Evolutionary conservation across 2,888 invertebrate genomes (phyloP).

Genomic region (Sabellastarte sp.): DNA sequence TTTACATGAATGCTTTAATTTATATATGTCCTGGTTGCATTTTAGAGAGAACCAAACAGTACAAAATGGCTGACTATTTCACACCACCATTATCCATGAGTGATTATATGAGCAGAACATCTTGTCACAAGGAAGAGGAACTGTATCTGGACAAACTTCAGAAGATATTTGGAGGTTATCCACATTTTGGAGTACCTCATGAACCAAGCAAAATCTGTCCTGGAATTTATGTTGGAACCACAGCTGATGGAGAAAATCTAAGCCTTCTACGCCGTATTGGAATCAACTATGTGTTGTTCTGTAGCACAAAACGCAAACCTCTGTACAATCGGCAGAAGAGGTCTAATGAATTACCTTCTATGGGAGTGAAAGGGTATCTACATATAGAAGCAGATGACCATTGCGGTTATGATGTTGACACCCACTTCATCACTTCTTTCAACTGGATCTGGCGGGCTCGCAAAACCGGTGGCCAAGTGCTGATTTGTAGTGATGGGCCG

Average conservation of each 20-base stretch:
- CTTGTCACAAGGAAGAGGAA: constrained; percentile 2
- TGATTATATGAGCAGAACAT: background rate
- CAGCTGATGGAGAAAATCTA: background rate
- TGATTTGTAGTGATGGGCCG: background rate
- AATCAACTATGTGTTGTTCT: background rate
- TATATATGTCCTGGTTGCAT: no score
- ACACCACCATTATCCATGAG: no score
- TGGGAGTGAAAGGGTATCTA: background rate
- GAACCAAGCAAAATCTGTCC: constrained; percentile 5
- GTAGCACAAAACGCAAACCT: background rate
- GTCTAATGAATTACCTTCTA: background rate
- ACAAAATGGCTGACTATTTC: no score
- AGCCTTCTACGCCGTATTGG: background rate
- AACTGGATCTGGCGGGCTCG: constrained; percentile 1
- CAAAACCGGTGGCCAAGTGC: background rate
- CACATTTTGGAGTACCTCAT: constrained; percentile 12
- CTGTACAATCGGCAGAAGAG: background rate
- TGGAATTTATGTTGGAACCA: constrained; percentile 1
- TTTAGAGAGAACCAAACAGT: no score
- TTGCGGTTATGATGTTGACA: background rate
- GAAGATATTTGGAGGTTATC: constrained; percentile 4
- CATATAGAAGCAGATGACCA: background rate
- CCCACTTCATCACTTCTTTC: background rate
- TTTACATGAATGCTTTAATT: no score
- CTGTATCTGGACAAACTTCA: constrained; percentile 4